Evolutionary conservation across 1,140 invertebrate genomes (phyloP), one percentile per base, ranked within the genome.

Genomic region (Apis cerana): DNA sequence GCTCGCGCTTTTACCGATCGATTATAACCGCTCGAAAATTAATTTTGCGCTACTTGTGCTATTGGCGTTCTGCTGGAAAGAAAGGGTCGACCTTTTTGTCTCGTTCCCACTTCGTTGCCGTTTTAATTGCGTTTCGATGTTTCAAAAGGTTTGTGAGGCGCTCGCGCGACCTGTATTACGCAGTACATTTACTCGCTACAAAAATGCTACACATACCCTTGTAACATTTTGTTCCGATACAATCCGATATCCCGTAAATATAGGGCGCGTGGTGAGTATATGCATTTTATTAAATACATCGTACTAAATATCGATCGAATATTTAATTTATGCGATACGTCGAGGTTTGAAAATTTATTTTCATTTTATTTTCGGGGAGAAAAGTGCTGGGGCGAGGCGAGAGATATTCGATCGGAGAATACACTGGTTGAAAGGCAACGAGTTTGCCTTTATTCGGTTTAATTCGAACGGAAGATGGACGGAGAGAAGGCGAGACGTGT

Each of bases 401-500:
- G 33, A 43, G 33, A 43, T 43, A 7, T 0, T 43, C 33, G 33
- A 33, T 33, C 2, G 33, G 33, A 3, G 33, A 33, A 33, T 33
- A 33, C 2, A 33, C 33, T 33, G 2, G 33, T 43, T 7, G 33
- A 43, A 43, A 43, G 33, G 33, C 33, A 43, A 43, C 33, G 5
- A 7, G 5, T 56, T 77, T 68, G 54, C 50, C 75, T 50, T 33
- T 67, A 68, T 50, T 21, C 75, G 33, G 43, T 79, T 71, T 70
- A 79, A 79, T 58, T 61, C 64, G 54, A 50, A 54, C 33, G 43
- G 21, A 64, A 9, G 23, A 27, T 56, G 43, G 27, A 48, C 61
- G 43, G n/a, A 33, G 15, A 27, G 54, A 68, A 75, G 61, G 43
- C 71, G 64, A 17, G 21, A 19, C 33, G 33, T 43, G 33, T 43